phyloP scores from a whole-genome alignment of 2,888 invertebrate genomes.

The Stegophylla sp. region DNA sequence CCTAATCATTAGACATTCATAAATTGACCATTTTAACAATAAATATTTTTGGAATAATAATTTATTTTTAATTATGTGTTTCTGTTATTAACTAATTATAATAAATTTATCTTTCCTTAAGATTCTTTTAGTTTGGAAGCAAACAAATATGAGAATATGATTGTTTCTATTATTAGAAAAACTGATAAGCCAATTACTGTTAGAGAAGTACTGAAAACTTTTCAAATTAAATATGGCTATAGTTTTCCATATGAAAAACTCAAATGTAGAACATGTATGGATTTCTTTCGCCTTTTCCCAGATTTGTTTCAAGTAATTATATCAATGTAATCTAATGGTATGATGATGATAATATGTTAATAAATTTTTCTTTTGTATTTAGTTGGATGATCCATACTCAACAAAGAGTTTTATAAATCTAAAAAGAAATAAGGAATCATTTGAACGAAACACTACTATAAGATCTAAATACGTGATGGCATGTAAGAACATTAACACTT shows the following conservation, averaged over 20 bases:
- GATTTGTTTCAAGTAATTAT: conserved; percentile 1
- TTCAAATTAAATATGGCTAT: background rate
- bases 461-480: background rate
- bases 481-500: conserved; percentile 9
- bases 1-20: too few relatives aligned
- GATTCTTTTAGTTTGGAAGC: too few relatives aligned
- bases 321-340: too few relatives aligned
- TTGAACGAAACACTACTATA: background rate
- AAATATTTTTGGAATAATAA: too few relatives aligned
- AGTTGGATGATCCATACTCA: conserved; percentile 27
- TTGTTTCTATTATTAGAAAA: background rate
- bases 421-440: background rate
- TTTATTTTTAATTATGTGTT: background rate
- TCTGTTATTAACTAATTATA: background rate
- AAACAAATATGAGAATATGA: background rate
- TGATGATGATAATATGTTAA: background rate
- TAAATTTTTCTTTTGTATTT: conserved; percentile 5
- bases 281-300: conserved; percentile 32
- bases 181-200: conserved; percentile 20
- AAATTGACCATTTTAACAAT: too few relatives aligned
- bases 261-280: conserved; percentile 30
- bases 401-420: conserved; percentile 17
- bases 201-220: background rate
- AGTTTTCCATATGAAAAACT: conserved; percentile 18
- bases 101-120: background rate